Conservation (phyloP, 2,113 vertebrate species). For the Ctenomys sociabilis region DNA sequence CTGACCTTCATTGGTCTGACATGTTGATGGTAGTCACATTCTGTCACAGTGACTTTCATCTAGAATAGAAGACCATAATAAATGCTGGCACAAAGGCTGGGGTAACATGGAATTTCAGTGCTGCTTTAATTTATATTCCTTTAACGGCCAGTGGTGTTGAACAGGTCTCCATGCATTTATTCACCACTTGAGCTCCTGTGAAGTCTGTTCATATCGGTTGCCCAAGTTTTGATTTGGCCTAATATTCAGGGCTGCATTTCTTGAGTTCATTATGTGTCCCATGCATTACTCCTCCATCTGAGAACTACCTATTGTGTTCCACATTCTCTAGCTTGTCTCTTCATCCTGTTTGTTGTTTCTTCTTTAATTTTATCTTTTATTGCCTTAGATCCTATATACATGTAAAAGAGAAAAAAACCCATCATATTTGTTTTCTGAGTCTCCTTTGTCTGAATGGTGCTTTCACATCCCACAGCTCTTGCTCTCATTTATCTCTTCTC, state of each 20-base stretch:
- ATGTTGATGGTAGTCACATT: not conserved
- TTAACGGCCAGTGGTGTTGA: not conserved
- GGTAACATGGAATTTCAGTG: not conserved
- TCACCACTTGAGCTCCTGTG: not conserved
- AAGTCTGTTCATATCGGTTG: not conserved
- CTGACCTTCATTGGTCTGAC: not conserved
- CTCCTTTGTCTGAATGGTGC: not conserved
- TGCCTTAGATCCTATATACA: not conserved
- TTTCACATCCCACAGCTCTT: not conserved
- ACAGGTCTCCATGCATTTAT: not conserved
- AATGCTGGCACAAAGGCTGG: not conserved
- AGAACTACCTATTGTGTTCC: not conserved
- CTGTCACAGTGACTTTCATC: not conserved
- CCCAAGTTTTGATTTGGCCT: too few species aligned
- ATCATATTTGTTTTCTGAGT: not conserved
- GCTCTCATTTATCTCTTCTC: not conserved
- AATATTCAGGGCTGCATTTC: not conserved
- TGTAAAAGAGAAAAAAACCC: not conserved
- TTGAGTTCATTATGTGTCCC: not conserved
- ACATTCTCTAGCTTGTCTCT: not conserved
- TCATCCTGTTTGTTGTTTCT: not conserved
- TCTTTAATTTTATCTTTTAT: not conserved
- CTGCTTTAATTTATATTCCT: not conserved
- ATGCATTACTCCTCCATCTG: not conserved
- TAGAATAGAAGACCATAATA: too few species aligned